Conservation (phyloP, 2,113 vertebrate species). For the Ptilonorhynchus violaceus region DNA sequence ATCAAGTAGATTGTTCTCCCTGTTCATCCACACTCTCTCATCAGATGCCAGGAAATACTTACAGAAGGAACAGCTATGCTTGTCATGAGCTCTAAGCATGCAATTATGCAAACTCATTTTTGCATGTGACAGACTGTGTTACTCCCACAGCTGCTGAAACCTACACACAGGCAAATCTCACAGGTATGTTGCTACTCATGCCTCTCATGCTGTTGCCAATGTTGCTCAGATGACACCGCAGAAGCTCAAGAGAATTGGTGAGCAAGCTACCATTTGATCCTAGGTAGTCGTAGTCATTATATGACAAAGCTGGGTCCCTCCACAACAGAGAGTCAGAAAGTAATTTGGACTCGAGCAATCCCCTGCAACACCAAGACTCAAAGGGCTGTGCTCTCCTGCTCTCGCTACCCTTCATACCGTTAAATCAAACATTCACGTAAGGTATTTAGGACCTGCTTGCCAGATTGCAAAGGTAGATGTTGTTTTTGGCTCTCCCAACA, state of each 20-base stretch:
- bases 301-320: not conserved
- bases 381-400: not conserved
- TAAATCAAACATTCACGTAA: not conserved
- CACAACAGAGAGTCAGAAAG: not conserved
- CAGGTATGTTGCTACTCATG: not conserved
- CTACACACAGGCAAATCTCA: not conserved
- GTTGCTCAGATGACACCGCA: not conserved
- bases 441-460: constrained; percentile 48
- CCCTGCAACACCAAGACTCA: not conserved
- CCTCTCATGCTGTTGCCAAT: not conserved
- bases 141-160: not conserved
- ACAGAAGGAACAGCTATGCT: not conserved
- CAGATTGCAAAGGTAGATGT: constrained; percentile 66
- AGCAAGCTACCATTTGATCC: not conserved
- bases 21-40: not conserved
- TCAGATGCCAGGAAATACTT: not conserved
- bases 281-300: not conserved
- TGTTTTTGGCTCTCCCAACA: constrained; percentile 50
- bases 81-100: not conserved
- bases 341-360: not conserved
- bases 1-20: not conserved
- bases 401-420: not conserved
- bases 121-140: not conserved
- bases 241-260: not conserved
- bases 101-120: not conserved